Evolutionary conservation across 2,797 vertebrate species (phyloP).

Genomic region (Neostethus bicornis): DNA sequence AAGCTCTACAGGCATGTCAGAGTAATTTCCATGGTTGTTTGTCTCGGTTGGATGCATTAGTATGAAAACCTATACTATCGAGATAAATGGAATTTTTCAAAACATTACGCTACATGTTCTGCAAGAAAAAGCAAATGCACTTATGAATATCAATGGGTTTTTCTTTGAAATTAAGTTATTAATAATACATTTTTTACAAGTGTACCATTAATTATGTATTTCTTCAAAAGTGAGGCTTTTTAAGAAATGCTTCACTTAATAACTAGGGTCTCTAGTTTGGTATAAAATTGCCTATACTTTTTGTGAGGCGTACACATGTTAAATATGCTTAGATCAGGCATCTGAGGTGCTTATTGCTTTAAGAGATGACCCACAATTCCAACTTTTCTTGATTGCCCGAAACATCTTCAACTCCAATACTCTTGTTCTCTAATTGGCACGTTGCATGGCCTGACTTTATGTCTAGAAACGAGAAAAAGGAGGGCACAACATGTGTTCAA

Average conservation of each 20-base stretch:
- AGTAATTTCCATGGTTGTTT: not conserved
- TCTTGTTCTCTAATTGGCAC: constrained; percentile 76
- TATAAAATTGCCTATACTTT: constrained; percentile 8
- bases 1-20: not conserved
- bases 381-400: constrained; percentile 56
- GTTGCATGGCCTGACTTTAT: constrained; percentile 66
- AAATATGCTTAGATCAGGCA: constrained; percentile 47
- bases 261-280: not conserved
- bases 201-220: too few species aligned
- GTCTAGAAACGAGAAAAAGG: constrained; percentile 67
- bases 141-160: too few species aligned
- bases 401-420: constrained; percentile 58
- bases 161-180: not conserved
- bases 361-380: constrained; percentile 57
- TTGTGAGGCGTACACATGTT: constrained; percentile 44
- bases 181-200: too few species aligned
- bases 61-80: too few species aligned
- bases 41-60: too few species aligned
- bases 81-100: too few species aligned
- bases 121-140: too few species aligned
- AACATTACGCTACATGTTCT: too few species aligned
- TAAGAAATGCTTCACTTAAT: too few species aligned
- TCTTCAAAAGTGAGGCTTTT: too few species aligned
- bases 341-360: constrained; percentile 24
- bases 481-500: constrained; percentile 63